phyloP scores from a whole-genome alignment of 2,797 vertebrate species.

The Bufotes viridis region DNA sequence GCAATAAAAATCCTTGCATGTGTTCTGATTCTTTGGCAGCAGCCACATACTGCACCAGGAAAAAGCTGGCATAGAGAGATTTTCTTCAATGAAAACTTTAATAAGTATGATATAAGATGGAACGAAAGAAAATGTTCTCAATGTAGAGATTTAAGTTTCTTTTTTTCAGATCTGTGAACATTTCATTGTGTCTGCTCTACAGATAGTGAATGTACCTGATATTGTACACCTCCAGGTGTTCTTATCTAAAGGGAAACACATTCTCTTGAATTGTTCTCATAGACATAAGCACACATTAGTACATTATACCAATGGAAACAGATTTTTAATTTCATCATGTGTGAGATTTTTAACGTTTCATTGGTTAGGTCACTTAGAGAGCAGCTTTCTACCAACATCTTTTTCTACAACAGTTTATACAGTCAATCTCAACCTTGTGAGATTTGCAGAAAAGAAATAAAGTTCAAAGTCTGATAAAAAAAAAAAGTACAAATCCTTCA shows the following conservation, averaged over 20 bases:
- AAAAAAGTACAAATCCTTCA: too few relatives aligned
- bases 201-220: conserved; percentile 3
- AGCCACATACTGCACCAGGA: background rate
- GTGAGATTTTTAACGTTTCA: background rate
- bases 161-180: conserved; percentile 12
- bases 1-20: background rate
- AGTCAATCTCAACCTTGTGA: background rate
- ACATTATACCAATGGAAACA: conserved; percentile 1
- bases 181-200: background rate
- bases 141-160: conserved; percentile 7
- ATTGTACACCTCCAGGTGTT: conserved; percentile 20
- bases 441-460: background rate
- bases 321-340: background rate
- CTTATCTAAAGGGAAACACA: conserved; percentile 6
- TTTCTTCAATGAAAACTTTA: conserved; percentile 22
- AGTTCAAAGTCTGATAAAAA: background rate
- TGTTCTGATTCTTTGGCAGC: background rate
- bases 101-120: conserved; percentile 15
- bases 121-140: conserved; percentile 32
- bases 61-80: background rate
- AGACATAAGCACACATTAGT: background rate
- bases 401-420: background rate
- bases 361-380: background rate
- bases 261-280: conserved; percentile 14
- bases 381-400: background rate